phyloP scores from a whole-genome alignment of 2,888 invertebrate genomes.

The Leptopilina drosophilae region DNA sequence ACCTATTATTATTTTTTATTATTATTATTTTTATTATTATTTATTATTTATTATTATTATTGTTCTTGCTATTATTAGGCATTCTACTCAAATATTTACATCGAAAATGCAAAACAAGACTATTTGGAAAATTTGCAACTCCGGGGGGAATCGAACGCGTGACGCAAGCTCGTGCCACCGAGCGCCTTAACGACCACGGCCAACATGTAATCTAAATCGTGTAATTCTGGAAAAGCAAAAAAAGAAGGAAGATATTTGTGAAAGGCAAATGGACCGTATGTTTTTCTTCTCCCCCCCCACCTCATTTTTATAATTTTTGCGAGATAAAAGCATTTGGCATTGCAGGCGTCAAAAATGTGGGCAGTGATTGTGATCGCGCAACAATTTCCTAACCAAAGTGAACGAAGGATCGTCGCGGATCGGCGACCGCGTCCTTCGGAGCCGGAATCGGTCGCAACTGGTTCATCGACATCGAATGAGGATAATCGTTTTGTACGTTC shows the following conservation, averaged over 20 bases:
- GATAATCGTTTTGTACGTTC: conserved; percentile 66
- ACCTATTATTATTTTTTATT: no score
- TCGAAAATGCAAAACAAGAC: no score
- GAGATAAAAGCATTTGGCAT: conserved; percentile 35
- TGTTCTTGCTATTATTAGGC: no score
- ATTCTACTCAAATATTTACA: no score
- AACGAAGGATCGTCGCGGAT: conserved; percentile 67
- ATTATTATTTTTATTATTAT: no score
- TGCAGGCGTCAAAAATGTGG: conserved; percentile 44
- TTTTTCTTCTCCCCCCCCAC: conserved; percentile 10
- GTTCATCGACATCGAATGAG: conserved; percentile 74
- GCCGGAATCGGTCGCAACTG: conserved; percentile 70
- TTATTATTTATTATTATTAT: no score
- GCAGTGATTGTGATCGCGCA: conserved; percentile 55
- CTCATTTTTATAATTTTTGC: conserved; percentile 21
- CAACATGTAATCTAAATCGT: no score
- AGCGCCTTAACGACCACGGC: no score
- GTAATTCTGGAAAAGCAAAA: no score
- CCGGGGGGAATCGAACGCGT: no score
- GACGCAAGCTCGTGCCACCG: no score
- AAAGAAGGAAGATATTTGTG: neutral
- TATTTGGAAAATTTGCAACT: no score
- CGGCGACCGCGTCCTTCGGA: conserved; percentile 72
- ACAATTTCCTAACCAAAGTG: conserved; percentile 56
- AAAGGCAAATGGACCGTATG: neutral